A percentile compares a stretch with the other conserved stretches of the same genome.
phyloP scores from a whole-genome alignment of 2,797 vertebrate genomes.

The Sebastes flavidus region DNA sequence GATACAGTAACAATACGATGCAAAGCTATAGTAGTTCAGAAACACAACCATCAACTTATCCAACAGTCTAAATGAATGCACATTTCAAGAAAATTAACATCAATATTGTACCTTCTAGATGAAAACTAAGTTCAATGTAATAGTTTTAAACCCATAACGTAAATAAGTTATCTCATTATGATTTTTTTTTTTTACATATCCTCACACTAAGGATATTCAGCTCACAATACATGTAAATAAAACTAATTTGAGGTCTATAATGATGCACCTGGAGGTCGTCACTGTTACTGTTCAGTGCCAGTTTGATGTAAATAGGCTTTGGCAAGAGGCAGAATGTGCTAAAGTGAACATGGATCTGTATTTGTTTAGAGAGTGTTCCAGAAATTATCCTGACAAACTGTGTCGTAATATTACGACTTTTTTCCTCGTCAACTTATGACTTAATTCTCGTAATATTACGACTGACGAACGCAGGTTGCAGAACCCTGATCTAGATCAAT shows the following conservation, averaged over 20 bases:
- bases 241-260: neutral
- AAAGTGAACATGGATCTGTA: neutral
- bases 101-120: neutral
- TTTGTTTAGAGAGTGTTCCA: neutral
- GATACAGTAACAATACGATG: too few relatives aligned
- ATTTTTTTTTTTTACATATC: neutral
- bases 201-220: neutral
- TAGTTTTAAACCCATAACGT: neutral
- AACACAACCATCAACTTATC: neutral
- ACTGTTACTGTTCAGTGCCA: too few relatives aligned
- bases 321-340: neutral
- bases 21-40: neutral
- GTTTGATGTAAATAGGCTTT: accelerated
- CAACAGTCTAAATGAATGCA: neutral
- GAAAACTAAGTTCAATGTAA: neutral
- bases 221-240: neutral
- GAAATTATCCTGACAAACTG: neutral
- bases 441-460: too few relatives aligned
- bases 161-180: neutral
- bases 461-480: too few relatives aligned
- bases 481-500: too few relatives aligned
- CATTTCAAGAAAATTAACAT: neutral
- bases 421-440: accelerated
- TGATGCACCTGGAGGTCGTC: too few relatives aligned
- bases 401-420: too few relatives aligned